Base-by-base conservation (phyloP, 2,888 invertebrate genomes). In the Hartigia nigra region DNA sequence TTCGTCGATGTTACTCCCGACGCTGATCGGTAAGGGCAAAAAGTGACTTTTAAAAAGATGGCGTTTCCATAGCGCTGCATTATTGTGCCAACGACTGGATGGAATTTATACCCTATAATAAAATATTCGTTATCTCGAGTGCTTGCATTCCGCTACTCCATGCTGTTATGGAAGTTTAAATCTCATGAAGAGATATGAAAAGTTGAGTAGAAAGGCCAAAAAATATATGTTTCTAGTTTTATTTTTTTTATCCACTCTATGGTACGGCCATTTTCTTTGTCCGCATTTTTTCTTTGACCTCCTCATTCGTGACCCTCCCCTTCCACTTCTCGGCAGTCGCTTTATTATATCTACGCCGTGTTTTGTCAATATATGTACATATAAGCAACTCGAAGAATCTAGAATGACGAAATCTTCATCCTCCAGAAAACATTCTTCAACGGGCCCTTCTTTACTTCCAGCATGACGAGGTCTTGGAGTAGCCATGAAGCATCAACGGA, bases 81-180 rank as follows among this genome's bases (percentile, higher is more conserved):
- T 55, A 55, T 55, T 55, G 55, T 55, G 9, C 55, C 72, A 72
- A 31, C 32, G 72, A 34, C 32, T 31, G 31, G 31, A 31, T 14
- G n/a, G 72, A 72, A 72, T 72, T 72, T 72, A 72, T 34, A 23
- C 72, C 31, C 31, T 23, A 31, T 72, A 31, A 31, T 72, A 72
- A 72, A 72, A 34, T 23, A 72, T 72, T 72, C 23, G 72, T 72
- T 72, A 72, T 72, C 72, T 31, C 72, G 5, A 31, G 31, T 31
- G 31, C 31, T 32, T 14, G 72, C 31, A 34, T 72, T 34, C 14
- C 31, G 31, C 31, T 31, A 23, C 55, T 55, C 23, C 55, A 55
- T 55, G 55, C 55, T 55, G 55, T 72, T 72, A 12, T 72, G 72
- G 4, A 72, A 31, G 31, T 72, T 31, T 34, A 72, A 23, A 34